phyloP scores from a whole-genome alignment of 1,140 invertebrate genomes.

The Meloidogyne chitwoodi region DNA sequence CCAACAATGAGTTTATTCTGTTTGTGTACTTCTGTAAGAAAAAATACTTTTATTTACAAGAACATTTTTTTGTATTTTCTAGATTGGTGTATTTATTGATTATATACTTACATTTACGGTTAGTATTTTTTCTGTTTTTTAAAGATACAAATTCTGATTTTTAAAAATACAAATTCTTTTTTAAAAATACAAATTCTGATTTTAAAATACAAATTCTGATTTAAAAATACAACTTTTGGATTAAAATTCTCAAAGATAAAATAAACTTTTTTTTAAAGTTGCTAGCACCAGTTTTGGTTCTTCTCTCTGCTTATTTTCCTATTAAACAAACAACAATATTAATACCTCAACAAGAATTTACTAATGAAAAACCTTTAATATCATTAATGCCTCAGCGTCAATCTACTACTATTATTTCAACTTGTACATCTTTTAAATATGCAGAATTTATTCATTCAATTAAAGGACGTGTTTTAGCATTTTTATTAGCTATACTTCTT shows the following conservation, averaged over 20 bases:
- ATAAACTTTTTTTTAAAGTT: neutral
- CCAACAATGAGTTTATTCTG: conserved; percentile 59
- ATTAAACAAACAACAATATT: neutral
- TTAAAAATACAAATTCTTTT: conserved; percentile 10
- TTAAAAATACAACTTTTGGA: neutral
- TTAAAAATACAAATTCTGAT: no score
- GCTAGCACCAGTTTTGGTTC: conserved; percentile 11
- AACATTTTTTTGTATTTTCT: neutral
- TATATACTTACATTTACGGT: conserved; percentile 58
- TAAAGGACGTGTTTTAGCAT: conserved; percentile 32
- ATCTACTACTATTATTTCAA: neutral
- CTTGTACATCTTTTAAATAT: neutral
- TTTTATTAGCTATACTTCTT: conserved; percentile 28
- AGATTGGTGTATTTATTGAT: conserved; percentile 52
- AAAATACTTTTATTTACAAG: neutral
- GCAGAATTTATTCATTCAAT: conserved; percentile 44
- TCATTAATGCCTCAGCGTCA: neutral
- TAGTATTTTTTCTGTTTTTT: conserved; percentile 30
- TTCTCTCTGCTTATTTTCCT: neutral
- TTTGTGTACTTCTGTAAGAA: conserved; percentile 48
- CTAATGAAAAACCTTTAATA: neutral
- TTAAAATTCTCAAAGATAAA: neutral
- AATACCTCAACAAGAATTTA: neutral
- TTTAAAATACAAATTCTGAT: conserved; percentile 25
- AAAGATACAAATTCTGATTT: neutral